A percentile compares a stretch with the other conserved stretches of the same genome.
Conservation (phyloP, 2,797 vertebrate species). For the Liasis olivaceus region DNA sequence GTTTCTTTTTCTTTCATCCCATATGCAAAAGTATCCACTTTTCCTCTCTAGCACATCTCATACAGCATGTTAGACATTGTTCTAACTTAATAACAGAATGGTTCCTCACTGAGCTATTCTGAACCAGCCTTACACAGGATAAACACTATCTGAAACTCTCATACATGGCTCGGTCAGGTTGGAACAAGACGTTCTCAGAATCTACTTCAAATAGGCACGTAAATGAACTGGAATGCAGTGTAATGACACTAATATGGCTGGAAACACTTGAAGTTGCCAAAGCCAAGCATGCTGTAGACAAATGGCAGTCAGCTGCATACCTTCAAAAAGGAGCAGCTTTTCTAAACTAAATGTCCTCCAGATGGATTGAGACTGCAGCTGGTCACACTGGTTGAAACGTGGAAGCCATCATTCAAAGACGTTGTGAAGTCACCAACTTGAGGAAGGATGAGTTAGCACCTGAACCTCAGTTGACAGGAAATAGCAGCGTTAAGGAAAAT, state of each 20-base stretch:
- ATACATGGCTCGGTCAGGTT: not conserved
- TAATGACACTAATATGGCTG: not conserved
- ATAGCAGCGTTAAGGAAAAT: too few relatives aligned
- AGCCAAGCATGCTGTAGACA: not conserved
- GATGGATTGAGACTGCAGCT: too few relatives aligned
- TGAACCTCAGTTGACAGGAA: too few relatives aligned
- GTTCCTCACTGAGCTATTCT: not conserved
- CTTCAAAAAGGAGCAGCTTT: too few relatives aligned
- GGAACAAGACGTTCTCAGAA: too few relatives aligned
- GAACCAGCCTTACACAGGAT: not conserved
- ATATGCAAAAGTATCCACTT: not conserved
- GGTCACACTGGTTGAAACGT: too few relatives aligned
- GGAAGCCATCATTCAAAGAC: too few relatives aligned
- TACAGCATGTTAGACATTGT: not conserved
- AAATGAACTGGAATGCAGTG: not conserved
- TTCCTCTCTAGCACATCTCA: not conserved
- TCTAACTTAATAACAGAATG: not conserved
- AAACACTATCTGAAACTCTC: not conserved
- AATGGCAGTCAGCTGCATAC: too few relatives aligned
- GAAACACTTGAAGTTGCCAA: not conserved
- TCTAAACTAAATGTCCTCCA: too few relatives aligned
- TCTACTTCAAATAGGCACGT: not conserved
- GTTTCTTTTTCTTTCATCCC: not conserved
- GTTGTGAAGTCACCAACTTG: too few relatives aligned
- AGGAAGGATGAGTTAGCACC: too few relatives aligned